A percentile compares a stretch with the other conserved stretches of the same genome.
phyloP scores from a whole-genome alignment of 2,888 invertebrate genomes.

The Nemurella pictetii region DNA sequence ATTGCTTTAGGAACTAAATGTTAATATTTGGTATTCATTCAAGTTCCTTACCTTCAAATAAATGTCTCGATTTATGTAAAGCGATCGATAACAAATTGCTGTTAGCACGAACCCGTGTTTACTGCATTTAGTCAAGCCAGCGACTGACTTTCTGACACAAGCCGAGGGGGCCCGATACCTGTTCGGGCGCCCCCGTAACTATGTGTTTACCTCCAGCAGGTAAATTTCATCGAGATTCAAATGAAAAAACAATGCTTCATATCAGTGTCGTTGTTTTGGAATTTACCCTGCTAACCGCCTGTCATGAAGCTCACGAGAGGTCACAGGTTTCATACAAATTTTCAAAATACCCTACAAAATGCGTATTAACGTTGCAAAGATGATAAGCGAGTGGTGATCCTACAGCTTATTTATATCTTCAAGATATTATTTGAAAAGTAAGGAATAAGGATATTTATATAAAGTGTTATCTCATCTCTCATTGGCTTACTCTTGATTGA shows the following conservation, averaged over 20 bases:
- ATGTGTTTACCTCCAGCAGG: neutral
- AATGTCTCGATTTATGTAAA: neutral
- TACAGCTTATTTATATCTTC: conserved; percentile 11
- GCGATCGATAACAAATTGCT: neutral
- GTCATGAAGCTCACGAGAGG: neutral
- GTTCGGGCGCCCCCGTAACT: neutral
- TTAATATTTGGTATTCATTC: conserved; percentile 17
- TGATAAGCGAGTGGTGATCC: conserved; percentile 10
- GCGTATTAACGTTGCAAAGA: conserved; percentile 15
- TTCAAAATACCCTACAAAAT: conserved; percentile 14
- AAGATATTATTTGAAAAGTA: conserved; percentile 9
- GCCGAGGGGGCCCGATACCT: neutral
- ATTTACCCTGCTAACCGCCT: conserved; percentile 23
- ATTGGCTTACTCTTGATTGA: neutral
- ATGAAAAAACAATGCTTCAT: neutral
- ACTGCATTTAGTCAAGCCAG: neutral
- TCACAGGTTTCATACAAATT: conserved; percentile 8
- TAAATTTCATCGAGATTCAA: neutral
- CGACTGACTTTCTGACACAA: neutral
- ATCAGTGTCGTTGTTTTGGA: conserved; percentile 25
- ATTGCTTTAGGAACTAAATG: conserved; percentile 29
- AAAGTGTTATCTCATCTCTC: neutral
- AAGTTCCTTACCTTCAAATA: conserved; percentile 6
- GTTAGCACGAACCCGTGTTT: neutral
- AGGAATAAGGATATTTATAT: conserved; percentile 18